Evolutionary conservation across 2,113 vertebrate genomes (phyloP), one percentile per base, ranked within the genome.

Genomic region (Oenanthe melanoleuca): DNA sequence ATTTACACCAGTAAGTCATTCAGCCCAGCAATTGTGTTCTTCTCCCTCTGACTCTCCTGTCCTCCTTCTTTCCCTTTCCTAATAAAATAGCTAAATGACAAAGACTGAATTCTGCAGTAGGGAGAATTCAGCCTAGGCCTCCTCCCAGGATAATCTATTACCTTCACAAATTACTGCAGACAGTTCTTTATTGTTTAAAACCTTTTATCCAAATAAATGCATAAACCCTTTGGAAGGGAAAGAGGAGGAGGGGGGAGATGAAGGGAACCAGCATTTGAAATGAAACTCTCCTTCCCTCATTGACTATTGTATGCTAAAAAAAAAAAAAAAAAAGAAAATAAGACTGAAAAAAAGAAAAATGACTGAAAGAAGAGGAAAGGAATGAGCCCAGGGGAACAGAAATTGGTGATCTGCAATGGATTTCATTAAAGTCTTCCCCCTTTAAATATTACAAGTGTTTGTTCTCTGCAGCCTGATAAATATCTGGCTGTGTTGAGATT

Each of bases 151-250:
- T 94, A 89, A 96, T 95, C 85, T 83, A 74, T 95, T 96, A 71
- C 91, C 93, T 90, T 73, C 92, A 88, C 81, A 90, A 92, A 96
- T 96, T 96, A 96, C 82, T 53, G 82, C 94, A 96, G 96, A 93
- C 93, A 77, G 90, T 75, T 90, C 94, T 92, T 95, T 86, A 84
- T 88, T 95, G 92, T 96, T 96, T 95, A 96, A 94, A 95, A 89
- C 89, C 94, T 93, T 95, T 96, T 96, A 94, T 94, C 93, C 87
- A 96, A 97, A 95, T 94, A 96, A 96, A 96, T 95, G 92, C 92
- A 90, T 34, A 73, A 95, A 93, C 94, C 90, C 90, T 86, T 84
- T 2, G 47, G 75, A 92, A 70, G 8, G 31, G 34, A 86, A 63
- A 55, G 31, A 31, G 44, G 29, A 61, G 38, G 26, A 53, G 44